Evolutionary conservation across 2,888 invertebrate genomes (phyloP).

Genomic region (Amphimallon solstitiale): DNA sequence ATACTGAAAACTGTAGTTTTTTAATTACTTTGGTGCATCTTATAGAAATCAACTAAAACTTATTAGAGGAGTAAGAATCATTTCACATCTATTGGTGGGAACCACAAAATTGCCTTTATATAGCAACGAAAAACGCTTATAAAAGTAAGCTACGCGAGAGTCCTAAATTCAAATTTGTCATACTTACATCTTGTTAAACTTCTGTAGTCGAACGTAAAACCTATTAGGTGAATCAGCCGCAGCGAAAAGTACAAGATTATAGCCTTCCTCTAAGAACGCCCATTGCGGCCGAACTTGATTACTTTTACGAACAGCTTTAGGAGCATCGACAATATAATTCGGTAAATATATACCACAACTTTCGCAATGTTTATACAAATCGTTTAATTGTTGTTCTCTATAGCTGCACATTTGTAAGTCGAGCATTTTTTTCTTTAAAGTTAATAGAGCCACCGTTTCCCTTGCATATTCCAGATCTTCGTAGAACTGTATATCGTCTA

Average conservation of each 20-base stretch:
- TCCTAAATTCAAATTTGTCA: constrained; percentile 3
- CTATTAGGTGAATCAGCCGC: constrained; percentile 63
- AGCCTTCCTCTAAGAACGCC: constrained; percentile 65
- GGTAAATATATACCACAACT: constrained; percentile 56
- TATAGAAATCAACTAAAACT: background rate
- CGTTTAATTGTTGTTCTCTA: constrained; percentile 65
- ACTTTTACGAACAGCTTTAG: constrained; percentile 35
- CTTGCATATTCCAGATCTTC: constrained; percentile 66
- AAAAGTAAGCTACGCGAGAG: background rate
- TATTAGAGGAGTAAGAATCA: background rate
- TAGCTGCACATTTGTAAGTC: constrained; percentile 60
- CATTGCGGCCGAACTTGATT: constrained; percentile 58
- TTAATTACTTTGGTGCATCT: background rate
- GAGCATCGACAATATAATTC: constrained; percentile 45
- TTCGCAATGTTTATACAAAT: constrained; percentile 64
- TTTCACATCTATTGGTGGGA: background rate
- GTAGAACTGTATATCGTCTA: constrained; percentile 71
- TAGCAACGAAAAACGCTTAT: background rate
- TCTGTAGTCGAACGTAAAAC: constrained; percentile 65
- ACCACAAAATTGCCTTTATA: background rate
- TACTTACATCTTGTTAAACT: constrained; percentile 62
- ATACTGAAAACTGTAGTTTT: background rate
- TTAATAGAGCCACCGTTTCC: constrained; percentile 66
- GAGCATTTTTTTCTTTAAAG: constrained; percentile 67
- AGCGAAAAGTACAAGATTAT: constrained; percentile 63